Conservation (phyloP, 1,140 invertebrate genomes). For the Thaumatotibia leucotreta region DNA sequence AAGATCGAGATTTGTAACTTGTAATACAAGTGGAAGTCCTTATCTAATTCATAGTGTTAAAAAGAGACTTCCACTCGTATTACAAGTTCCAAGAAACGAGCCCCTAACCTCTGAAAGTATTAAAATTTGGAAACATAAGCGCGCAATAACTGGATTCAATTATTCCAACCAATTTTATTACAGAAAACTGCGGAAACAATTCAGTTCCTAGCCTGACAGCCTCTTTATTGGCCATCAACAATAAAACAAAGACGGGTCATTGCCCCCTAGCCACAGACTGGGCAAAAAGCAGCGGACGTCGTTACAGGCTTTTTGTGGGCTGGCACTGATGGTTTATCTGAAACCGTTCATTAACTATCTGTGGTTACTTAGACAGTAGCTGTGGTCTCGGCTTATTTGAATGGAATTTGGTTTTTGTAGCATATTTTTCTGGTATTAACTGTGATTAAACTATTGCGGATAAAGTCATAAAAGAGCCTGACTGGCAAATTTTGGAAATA, state of each 20-base stretch:
- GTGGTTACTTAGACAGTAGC: neutral
- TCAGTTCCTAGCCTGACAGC: neutral
- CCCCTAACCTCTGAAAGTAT: too few species aligned
- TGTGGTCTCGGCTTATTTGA: neutral
- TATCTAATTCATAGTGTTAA: too few species aligned
- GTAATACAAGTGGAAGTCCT: too few species aligned
- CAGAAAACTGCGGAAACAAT: neutral
- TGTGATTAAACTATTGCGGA: too few species aligned
- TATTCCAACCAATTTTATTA: neutral
- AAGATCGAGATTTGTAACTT: too few species aligned
- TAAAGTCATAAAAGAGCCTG: too few species aligned
- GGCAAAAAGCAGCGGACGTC: conserved; percentile 8
- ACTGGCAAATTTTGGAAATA: too few species aligned
- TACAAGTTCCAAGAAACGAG: too few species aligned
- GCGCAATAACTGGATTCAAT: too few species aligned
- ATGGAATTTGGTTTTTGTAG: neutral
- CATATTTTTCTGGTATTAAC: too few species aligned
- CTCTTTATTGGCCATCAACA: neutral
- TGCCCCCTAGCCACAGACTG: neutral
- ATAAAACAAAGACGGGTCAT: neutral
- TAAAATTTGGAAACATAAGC: too few species aligned
- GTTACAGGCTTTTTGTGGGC: conserved; percentile 1
- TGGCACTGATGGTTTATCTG: neutral
- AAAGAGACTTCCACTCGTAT: too few species aligned
- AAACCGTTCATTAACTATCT: neutral